Evolutionary conservation across 1,140 invertebrate species (phyloP).

Genomic region (Diorhabda carinulata): DNA sequence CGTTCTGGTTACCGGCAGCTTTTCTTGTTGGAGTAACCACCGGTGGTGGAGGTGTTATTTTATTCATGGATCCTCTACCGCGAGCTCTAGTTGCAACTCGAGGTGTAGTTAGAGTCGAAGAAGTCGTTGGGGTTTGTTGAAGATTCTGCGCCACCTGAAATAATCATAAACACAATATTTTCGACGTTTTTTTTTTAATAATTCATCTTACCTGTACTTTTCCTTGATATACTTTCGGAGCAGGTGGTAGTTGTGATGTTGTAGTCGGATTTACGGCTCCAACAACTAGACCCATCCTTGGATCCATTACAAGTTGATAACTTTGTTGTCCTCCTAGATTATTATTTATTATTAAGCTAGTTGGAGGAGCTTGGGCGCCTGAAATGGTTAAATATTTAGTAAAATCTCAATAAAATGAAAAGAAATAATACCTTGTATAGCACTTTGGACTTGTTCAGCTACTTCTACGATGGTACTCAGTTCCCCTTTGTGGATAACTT

Average conservation of each 20-base stretch:
- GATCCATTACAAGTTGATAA: constrained; percentile 54
- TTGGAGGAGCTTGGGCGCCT: constrained; percentile 25
- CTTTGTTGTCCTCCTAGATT: constrained; percentile 13
- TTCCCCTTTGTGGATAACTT: constrained; percentile 35
- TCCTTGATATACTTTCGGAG: constrained; percentile 22
- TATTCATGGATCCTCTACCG: neutral
- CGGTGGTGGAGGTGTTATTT: constrained; percentile 9
- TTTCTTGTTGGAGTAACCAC: constrained; percentile 7
- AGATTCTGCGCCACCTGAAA: constrained; percentile 15
- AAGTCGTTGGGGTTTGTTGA: constrained; percentile 6
- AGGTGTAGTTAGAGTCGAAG: neutral
- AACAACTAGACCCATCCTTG: constrained; percentile 51
- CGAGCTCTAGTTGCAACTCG: neutral
- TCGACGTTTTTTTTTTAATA: neutral
- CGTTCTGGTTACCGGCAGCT: neutral
- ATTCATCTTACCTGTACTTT: constrained; percentile 25
- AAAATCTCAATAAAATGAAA: constrained; percentile 4
- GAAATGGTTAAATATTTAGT: constrained; percentile 18
- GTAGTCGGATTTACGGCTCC: constrained; percentile 36
- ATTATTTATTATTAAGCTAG: constrained; percentile 24
- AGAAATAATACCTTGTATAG: constrained; percentile 24
- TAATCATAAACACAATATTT: constrained; percentile 5
- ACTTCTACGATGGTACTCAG: constrained; percentile 32
- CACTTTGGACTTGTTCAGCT: constrained; percentile 31
- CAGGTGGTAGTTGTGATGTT: constrained; percentile 18